Conservation (phyloP, 2,888 invertebrate species). For the Trichopria drosophilae region DNA sequence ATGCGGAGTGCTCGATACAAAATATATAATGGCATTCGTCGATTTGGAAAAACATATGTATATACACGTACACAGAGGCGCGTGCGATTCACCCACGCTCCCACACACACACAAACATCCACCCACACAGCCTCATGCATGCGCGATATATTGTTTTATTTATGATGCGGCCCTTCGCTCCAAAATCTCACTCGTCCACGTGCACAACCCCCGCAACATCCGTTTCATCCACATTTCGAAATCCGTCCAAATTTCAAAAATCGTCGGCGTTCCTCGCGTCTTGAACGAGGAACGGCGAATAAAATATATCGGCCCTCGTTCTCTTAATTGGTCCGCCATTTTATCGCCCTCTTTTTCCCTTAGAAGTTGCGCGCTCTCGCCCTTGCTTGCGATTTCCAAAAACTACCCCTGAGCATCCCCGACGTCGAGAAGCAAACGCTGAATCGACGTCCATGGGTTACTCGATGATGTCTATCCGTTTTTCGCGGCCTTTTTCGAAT, state of each 20-base stretch:
- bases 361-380: conserved; percentile 1
- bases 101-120: conserved; percentile 18
- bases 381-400: not conserved
- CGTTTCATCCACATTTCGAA: not conserved
- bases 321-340: conserved; percentile 55
- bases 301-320: conserved; percentile 45
- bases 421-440: too few species aligned
- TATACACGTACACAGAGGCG: conserved; percentile 38
- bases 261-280: not conserved
- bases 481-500: too few species aligned
- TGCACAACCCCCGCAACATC: not conserved
- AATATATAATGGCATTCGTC: conserved; percentile 57
- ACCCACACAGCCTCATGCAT: conserved; percentile 10
- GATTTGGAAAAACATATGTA: conserved; percentile 53
- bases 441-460: too few species aligned
- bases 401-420: too few species aligned
- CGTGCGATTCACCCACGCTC: too few species aligned
- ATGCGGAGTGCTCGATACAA: conserved; percentile 55
- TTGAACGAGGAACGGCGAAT: conserved; percentile 42
- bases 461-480: too few species aligned
- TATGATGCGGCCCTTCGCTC: too few species aligned
- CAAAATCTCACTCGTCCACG: conserved; percentile 16
- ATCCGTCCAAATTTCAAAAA: not conserved
- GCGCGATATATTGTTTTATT: conserved; percentile 49
- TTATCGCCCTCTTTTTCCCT: conserved; percentile 36